Evolutionary conservation across 2,113 vertebrate genomes (phyloP).

Genomic region (Istiophorus platypterus): DNA sequence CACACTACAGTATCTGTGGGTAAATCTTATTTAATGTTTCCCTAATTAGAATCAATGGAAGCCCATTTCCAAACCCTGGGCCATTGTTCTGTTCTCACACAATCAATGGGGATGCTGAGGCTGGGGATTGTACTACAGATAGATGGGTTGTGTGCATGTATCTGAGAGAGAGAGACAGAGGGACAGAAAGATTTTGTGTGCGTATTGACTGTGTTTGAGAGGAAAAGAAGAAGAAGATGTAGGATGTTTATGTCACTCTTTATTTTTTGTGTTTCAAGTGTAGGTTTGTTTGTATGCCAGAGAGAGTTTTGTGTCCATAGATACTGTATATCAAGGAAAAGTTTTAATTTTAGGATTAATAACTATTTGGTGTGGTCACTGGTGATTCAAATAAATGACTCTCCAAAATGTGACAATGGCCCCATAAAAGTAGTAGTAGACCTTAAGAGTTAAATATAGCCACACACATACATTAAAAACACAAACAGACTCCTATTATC

Average conservation of each 20-base stretch:
- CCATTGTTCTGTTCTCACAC: constrained; percentile 86
- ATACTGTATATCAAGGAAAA: background rate
- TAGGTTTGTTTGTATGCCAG: constrained; percentile 7
- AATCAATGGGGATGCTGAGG: constrained; percentile 87
- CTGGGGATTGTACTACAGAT: constrained; percentile 73
- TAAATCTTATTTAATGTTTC: constrained; percentile 98
- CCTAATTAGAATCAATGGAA: constrained; percentile 99
- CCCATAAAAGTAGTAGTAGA: background rate
- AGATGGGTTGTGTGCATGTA: constrained; percentile 63
- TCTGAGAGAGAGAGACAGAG: constrained; percentile 56
- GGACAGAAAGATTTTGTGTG: constrained; percentile 52
- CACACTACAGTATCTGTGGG: constrained; percentile 86
- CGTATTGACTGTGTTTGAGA: constrained; percentile 61
- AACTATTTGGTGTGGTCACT: background rate
- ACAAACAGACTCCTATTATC: constrained; percentile 60
- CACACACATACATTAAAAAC: constrained; percentile 21
- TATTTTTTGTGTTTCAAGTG: constrained; percentile 21
- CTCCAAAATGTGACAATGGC: background rate
- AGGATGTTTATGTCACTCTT: constrained; percentile 42
- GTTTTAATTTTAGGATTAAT: background rate
- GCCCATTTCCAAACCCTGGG: constrained; percentile 91
- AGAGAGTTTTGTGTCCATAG: constrained; percentile 5
- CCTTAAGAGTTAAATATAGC: background rate
- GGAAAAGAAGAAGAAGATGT: constrained; percentile 57
- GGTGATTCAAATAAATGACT: background rate